Base-by-base conservation (phyloP, 2,888 invertebrate genomes). In the Pheosia gnoma region DNA sequence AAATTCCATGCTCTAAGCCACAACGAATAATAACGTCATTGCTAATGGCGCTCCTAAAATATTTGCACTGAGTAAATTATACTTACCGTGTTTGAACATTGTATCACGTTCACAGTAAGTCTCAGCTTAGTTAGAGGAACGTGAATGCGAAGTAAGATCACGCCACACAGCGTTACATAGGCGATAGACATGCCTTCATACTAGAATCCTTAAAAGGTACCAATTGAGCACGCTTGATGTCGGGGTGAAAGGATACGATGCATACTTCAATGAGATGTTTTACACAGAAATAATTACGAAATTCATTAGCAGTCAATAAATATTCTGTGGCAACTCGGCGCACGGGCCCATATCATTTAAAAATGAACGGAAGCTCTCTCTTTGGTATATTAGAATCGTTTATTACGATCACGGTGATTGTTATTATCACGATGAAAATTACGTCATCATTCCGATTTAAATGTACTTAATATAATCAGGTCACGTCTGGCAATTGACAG, bases 341-440 rank as follows among this genome's bases (percentile, higher is more conserved):
- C 37, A 64, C 59, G 63, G 69, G 63, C 62, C 65, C 62, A 70
- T 77, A 79, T 70, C 66, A 80, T 78, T 71, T 68, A 49, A 75
- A 79, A 78, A 75, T 70, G 68, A 74, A 71, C 81, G 83, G 84
- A 84, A 81, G 77, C 67, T 63, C 60, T 69, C 67, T 70, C 65
- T 72, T 75, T 70, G 73, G 59, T 57, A 67, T 71, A 71, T 74
- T 57, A 53, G 51, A 54, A 55, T 77, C 71, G 67, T 68, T 70
- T 64, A 68, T 65, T 70, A 63, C 52, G 55, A 59, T 58, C 53
- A 57, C 13, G 59, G 37, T 52, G 58, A 54, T 59, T 67, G 57
- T 62, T 67, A 73, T 70, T 76, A 80, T 74, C 69, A 74, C 73
- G 72, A 75, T 65, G 66, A 71, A 58, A 58, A 59, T 79, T 75